These are phyloP conservation scores for Anagrus nilaparvatae DNA, from an alignment of 1,140 invertebrate genomes.

Conservation along the genomic window DNA sequence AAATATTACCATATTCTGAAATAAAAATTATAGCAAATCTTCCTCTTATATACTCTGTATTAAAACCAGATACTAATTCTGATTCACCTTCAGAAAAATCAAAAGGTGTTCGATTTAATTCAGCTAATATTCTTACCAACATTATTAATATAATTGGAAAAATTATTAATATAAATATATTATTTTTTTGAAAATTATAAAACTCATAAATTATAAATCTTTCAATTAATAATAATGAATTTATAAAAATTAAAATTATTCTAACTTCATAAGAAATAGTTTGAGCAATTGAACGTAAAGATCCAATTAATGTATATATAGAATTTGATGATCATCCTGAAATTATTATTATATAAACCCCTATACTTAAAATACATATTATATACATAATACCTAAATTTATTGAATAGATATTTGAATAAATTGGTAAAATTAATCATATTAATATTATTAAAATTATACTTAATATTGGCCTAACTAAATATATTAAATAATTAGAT, in stretches of 20 bases:
- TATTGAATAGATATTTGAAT: slow-evolving; percentile 28
- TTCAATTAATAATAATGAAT: slow-evolving; percentile 35
- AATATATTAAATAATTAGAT: slow-evolving; percentile 45
- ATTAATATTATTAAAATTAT: slow-evolving; percentile 7
- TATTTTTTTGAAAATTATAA: slow-evolving; percentile 33
- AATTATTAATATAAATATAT: slow-evolving; percentile 43
- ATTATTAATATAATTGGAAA: slow-evolving; percentile 45
- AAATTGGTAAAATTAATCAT: slow-evolving; percentile 6
- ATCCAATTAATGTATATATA: slow-evolving; percentile 53
- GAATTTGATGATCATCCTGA: slow-evolving; percentile 53
- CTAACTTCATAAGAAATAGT: slow-evolving; percentile 59
- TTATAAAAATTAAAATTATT: slow-evolving; percentile 47
- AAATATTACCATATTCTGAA: slow-evolving; percentile 56
- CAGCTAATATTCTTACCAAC: slow-evolving; percentile 50
- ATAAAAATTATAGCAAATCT: slow-evolving; percentile 66
- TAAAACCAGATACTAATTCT: slow-evolving; percentile 67
- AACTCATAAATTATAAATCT: slow-evolving; percentile 30
- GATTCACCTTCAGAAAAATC: slow-evolving; percentile 68
- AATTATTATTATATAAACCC: slow-evolving; percentile 47
- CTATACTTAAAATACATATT: slow-evolving; percentile 44
- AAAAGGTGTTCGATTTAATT: slow-evolving; percentile 65
- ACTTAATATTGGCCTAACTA: neutral
- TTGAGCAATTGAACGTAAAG: slow-evolving; percentile 50
- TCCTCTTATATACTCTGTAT: slow-evolving; percentile 57
- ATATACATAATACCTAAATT: slow-evolving; percentile 44